Evolutionary conservation across 2,113 vertebrate species (phyloP).

Genomic region (Saccopteryx leptura): DNA sequence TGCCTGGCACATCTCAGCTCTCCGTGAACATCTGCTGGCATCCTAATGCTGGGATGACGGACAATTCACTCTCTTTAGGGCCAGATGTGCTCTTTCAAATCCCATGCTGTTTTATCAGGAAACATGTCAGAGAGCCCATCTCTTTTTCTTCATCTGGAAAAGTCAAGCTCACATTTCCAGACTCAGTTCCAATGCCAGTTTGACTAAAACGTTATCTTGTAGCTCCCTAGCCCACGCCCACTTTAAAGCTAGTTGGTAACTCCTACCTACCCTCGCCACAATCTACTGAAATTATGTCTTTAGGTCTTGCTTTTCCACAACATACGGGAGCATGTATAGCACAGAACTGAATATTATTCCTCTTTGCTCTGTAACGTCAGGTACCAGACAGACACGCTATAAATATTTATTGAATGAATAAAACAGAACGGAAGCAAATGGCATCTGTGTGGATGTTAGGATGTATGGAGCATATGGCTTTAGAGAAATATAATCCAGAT

Average conservation of each 20-base stretch:
- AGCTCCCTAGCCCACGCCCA: too few relatives aligned
- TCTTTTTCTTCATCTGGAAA: background rate
- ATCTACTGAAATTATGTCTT: background rate
- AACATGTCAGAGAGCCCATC: background rate
- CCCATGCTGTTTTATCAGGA: background rate
- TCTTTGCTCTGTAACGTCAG: slow-evolving; percentile 14
- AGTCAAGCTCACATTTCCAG: background rate
- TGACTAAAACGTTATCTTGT: background rate
- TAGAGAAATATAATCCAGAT: background rate
- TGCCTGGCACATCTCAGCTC: background rate
- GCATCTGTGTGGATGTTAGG: background rate
- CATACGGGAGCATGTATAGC: background rate
- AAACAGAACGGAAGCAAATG: slow-evolving; percentile 57
- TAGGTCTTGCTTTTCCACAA: background rate
- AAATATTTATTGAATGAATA: slow-evolving; percentile 70
- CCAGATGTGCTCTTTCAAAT: background rate
- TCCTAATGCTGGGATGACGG: background rate
- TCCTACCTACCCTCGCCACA: background rate
- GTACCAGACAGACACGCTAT: slow-evolving; percentile 42
- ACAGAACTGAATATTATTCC: background rate
- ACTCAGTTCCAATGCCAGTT: background rate
- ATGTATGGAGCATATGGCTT: slow-evolving; percentile 59
- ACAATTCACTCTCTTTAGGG: background rate
- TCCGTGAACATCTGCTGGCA: background rate
- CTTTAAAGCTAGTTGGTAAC: background rate